A percentile compares a stretch with the other conserved stretches of the same genome.
Conservation (phyloP, 2,888 invertebrate genomes). For the Pristionchus entomophagus region DNA sequence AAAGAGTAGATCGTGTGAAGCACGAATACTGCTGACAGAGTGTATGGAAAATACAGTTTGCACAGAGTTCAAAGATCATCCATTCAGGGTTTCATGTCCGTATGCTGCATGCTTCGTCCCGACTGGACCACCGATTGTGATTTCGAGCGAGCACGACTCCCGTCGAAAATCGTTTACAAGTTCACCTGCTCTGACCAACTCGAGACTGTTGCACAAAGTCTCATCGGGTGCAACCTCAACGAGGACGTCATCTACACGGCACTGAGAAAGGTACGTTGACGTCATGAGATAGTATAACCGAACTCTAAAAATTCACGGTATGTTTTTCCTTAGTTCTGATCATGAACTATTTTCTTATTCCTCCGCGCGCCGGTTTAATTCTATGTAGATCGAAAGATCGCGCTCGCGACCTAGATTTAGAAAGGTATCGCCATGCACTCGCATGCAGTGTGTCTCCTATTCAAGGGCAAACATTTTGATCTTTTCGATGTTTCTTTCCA, state of each 20-base stretch:
- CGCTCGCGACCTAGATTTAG: no score
- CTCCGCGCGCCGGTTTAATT: no score
- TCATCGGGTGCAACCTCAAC: background rate
- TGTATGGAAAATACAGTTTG: no score
- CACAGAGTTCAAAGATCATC: no score
- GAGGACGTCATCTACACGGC: background rate
- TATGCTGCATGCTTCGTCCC: slow-evolving; percentile 33
- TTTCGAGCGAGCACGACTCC: background rate
- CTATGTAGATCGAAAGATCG: background rate
- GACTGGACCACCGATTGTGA: background rate
- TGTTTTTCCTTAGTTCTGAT: no score
- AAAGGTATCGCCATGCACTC: no score
- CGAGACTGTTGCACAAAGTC: background rate
- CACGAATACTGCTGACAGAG: no score
- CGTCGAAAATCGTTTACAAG: slow-evolving; percentile 5
- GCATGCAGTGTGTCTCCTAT: background rate
- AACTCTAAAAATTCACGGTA: background rate
- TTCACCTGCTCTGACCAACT: background rate
- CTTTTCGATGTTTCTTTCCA: background rate
- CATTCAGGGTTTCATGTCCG: background rate
- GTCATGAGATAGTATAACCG: no score
- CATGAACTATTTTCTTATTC: background rate
- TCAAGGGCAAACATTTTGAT: no score
- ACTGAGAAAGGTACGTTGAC: slow-evolving; percentile 8
- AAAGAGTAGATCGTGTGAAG: no score